Percentiles rank a stretch among this genome's conserved stretches.
These are phyloP conservation scores for Leptopilina boulardi DNA, from an alignment of 1,140 invertebrate genomes.

Conservation along the genomic window DNA sequence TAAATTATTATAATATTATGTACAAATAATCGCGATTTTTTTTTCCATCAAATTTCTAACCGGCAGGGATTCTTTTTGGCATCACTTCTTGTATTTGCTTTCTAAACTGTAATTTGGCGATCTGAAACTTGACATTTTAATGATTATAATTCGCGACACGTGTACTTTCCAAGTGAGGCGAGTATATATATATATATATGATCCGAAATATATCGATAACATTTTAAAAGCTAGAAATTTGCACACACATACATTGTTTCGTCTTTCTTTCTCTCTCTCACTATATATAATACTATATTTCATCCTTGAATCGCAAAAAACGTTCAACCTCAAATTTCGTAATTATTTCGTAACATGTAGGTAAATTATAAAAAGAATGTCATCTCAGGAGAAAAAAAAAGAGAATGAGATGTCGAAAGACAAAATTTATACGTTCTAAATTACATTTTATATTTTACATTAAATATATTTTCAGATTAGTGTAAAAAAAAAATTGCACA, in stretches of 20 bases:
- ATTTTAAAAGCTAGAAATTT: not conserved
- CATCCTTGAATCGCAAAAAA: not conserved
- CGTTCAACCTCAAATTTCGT: not conserved
- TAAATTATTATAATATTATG: not conserved
- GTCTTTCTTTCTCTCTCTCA: not conserved
- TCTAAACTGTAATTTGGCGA: constrained; percentile 26
- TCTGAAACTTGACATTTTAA: constrained; percentile 16
- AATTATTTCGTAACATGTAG: not conserved
- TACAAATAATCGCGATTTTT: not conserved
- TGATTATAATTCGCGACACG: constrained; percentile 16
- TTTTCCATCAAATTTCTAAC: constrained; percentile 5
- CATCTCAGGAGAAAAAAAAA: not conserved
- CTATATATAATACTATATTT: not conserved
- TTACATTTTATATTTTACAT: not conserved
- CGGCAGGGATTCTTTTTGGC: not conserved
- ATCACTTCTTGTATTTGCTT: constrained; percentile 18
- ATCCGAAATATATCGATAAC: not conserved
- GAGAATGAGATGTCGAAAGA: not conserved
- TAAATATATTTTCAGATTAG: too few relatives aligned
- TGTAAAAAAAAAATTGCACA: too few relatives aligned
- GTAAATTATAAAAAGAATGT: not conserved
- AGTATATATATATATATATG: not conserved
- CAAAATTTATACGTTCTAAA: constrained; percentile 17
- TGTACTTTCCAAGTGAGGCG: not conserved
- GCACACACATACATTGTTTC: not conserved